These are phyloP conservation scores for Psilanteris sp. DNA, from an alignment of 1,140 invertebrate species.

Conservation along the genomic window DNA sequence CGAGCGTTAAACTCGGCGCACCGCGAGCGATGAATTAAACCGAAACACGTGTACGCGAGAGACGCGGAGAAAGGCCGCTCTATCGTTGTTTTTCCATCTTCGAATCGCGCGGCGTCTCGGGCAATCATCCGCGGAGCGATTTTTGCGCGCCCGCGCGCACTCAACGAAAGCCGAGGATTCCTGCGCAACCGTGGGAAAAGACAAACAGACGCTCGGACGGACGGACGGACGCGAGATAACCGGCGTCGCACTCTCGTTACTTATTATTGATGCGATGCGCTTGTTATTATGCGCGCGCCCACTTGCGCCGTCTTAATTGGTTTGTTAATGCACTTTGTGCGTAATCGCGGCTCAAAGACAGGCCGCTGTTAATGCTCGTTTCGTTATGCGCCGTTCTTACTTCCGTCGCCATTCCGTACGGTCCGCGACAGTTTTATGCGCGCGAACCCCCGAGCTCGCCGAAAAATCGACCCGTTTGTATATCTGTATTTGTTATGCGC, in stretches of 20 bases:
- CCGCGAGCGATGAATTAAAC: not conserved
- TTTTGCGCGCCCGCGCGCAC: constrained; percentile 36
- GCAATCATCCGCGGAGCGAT: constrained; percentile 44
- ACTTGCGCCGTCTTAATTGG: constrained; percentile 51
- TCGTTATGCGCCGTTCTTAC: constrained; percentile 23
- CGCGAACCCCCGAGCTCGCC: too few species aligned
- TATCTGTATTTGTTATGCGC: too few species aligned
- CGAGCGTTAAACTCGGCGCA: not conserved
- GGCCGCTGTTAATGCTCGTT: constrained; percentile 42
- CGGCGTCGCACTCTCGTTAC: constrained; percentile 46
- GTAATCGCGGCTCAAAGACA: constrained; percentile 48
- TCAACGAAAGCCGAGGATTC: constrained; percentile 53
- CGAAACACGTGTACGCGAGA: constrained; percentile 1
- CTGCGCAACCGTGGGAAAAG: constrained; percentile 63
- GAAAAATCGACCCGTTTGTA: too few species aligned
- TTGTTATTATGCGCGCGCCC: constrained; percentile 55
- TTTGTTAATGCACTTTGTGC: constrained; percentile 61
- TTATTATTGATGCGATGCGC: constrained; percentile 54
- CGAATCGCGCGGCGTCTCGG: constrained; percentile 10
- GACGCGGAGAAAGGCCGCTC: constrained; percentile 22
- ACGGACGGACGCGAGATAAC: constrained; percentile 43
- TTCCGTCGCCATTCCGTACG: too few species aligned
- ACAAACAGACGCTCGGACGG: constrained; percentile 20
- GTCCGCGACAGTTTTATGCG: too few species aligned
- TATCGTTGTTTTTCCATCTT: constrained; percentile 15